Base-by-base conservation (phyloP, 37 sponge, comb jelly and placozoan genomes). In the Geodia barretti region DNA sequence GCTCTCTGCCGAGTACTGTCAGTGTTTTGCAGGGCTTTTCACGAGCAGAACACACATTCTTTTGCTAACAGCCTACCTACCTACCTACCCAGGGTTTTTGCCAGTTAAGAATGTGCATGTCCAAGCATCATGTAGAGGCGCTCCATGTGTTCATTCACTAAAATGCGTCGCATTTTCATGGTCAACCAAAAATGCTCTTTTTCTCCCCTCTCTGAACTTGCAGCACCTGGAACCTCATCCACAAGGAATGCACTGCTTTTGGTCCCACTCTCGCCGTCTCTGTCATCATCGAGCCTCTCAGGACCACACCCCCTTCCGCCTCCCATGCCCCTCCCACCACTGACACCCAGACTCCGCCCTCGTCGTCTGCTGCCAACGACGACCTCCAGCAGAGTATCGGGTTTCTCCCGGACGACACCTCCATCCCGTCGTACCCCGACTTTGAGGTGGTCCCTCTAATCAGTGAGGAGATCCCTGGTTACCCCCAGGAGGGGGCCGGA, bases 261-360 rank as follows among this genome's bases (percentile, higher is more conserved):
- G 93, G 93, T 23, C 85, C 80, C 63, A 21, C 25, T 28, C 89
- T 92, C 39, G 86, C 89, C 86, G 58, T 92, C 43, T 75, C 83
- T 34, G 86, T 80, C 0, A 59, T 41, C 4, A 64, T 64, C 26
- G 85, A 78, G 70, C 7, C 7, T 14, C 14, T 47, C 11, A 7
- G 14, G 54, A 47, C 54, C 24, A 33, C 64, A 35, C 21, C 81
- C 35, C 61, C 40, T 3, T 41, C 81, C 19, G 37, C n/a, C n/a
- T n/a, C n/a, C n/a, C n/a, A n/a, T n/a, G 67, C 32, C 28, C 7
- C 67, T 24, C 28, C 28, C 23, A 25, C 28, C 67, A 5, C 19
- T 24, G 20, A 59, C n/a, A n/a, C n/a, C n/a, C n/a, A n/a, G n/a
- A n/a, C n/a, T n/a, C 64, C 4, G 31, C 2, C 34, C 39, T 5